Percentiles rank a stretch among this genome's conserved stretches.
phyloP scores from a whole-genome alignment of 2,797 vertebrate species.

The Malacoctenus gilli region DNA sequence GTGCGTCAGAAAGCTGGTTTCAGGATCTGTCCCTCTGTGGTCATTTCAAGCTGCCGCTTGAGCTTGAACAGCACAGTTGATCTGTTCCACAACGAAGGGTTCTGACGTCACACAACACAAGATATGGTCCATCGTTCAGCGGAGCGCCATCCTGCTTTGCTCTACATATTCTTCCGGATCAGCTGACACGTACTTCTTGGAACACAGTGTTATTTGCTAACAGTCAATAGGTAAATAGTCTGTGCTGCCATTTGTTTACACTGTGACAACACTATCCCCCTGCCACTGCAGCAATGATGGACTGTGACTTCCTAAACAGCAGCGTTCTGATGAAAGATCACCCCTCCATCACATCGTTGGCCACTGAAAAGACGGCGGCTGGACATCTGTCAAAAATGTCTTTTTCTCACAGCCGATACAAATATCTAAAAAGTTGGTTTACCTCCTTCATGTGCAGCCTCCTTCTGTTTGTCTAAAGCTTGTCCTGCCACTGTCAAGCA shows the following conservation, averaged over 20 bases:
- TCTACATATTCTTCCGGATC: slow-evolving; percentile 23
- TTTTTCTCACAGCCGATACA: slow-evolving; percentile 1
- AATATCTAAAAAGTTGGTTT: background rate
- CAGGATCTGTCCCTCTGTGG: slow-evolving; percentile 22
- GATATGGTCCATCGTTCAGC: slow-evolving; percentile 20
- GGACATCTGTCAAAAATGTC: slow-evolving; percentile 1
- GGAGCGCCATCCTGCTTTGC: slow-evolving; percentile 6
- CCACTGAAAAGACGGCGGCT: slow-evolving; percentile 14
- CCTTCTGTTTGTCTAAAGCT: slow-evolving; percentile 29
- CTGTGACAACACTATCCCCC: slow-evolving; percentile 34
- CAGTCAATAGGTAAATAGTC: slow-evolving; percentile 36
- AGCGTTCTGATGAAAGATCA: slow-evolving; percentile 20
- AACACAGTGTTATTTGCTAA: slow-evolving; percentile 32
- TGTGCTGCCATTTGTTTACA: slow-evolving; percentile 44
- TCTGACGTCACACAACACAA: slow-evolving; percentile 22
- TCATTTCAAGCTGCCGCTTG: slow-evolving; percentile 24
- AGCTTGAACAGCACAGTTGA: slow-evolving; percentile 2
- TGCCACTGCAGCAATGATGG: slow-evolving; percentile 32
- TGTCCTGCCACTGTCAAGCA: slow-evolving; percentile 32
- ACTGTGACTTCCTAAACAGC: slow-evolving; percentile 30
- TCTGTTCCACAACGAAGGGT: slow-evolving; percentile 17
- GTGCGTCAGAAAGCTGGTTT: slow-evolving; percentile 24
- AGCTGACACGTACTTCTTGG: slow-evolving; percentile 29
- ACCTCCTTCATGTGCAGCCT: slow-evolving; percentile 26
- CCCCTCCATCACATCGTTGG: slow-evolving; percentile 24